These are phyloP conservation scores for Graptemys geographica DNA, from an alignment of 2,797 vertebrate species.

Conservation along the genomic window DNA sequence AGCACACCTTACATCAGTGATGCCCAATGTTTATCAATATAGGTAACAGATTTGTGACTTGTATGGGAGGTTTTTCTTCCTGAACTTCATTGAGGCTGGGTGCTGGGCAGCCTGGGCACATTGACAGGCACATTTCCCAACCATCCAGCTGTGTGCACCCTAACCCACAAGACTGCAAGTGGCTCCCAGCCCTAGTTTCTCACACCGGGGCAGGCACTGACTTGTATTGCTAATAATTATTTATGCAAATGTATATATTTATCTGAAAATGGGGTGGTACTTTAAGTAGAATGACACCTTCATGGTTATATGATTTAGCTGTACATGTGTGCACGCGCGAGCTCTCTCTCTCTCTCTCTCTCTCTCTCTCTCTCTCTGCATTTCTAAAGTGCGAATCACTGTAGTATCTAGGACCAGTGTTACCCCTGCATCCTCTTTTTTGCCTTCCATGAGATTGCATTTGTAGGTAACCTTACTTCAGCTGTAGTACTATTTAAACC, in stretches of 20 bases:
- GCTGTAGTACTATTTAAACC: background rate
- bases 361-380: background rate
- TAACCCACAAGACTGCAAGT: constrained; percentile 43
- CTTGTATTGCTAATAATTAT: background rate
- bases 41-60: background rate
- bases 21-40: background rate
- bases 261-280: background rate
- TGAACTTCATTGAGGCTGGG: background rate
- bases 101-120: background rate
- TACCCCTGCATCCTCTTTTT: background rate
- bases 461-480: background rate
- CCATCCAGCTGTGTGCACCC: constrained; percentile 22
- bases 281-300: background rate
- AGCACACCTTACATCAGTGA: background rate
- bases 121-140: constrained; percentile 5
- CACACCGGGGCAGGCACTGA: background rate
- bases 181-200: background rate
- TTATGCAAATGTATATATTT: constrained; percentile 9
- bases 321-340: background rate
- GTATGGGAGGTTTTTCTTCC: background rate
- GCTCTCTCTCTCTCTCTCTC: background rate
- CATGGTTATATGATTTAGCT: background rate
- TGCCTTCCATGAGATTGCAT: background rate
- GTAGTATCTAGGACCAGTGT: background rate
- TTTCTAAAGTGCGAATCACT: background rate